phyloP scores from a whole-genome alignment of 1,140 invertebrate species.

The Micrasema longulum region DNA sequence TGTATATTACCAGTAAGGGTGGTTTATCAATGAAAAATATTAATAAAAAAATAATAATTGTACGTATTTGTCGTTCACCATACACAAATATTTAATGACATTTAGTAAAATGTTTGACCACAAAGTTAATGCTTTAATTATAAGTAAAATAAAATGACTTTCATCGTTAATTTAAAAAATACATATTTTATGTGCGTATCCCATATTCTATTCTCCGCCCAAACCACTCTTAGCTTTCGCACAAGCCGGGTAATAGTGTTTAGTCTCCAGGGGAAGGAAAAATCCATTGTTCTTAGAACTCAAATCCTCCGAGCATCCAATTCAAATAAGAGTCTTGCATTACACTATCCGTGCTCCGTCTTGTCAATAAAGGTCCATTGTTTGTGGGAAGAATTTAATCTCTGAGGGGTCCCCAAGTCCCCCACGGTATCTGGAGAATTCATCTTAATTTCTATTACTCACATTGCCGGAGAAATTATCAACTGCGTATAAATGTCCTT shows the following conservation, averaged over 20 bases:
- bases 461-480: not conserved
- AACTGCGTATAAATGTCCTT: not conserved
- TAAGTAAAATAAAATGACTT: no score
- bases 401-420: slow-evolving; percentile 22
- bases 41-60: no score
- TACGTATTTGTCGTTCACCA: no score
- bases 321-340: slow-evolving; percentile 48
- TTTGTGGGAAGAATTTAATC: slow-evolving; percentile 52
- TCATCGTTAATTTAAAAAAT: no score
- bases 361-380: slow-evolving; percentile 49
- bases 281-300: slow-evolving; percentile 49
- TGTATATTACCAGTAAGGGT: no score
- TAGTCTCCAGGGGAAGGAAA: slow-evolving; percentile 13
- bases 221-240: no score
- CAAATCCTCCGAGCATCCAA: slow-evolving; percentile 43
- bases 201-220: no score
- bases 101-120: no score
- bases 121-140: no score
- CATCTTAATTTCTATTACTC: slow-evolving; percentile 41
- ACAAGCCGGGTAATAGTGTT: not conserved
- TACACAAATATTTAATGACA: no score
- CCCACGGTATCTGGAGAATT: slow-evolving; percentile 31
- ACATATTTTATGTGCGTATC: no score
- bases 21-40: no score
- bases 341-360: slow-evolving; percentile 36